These are phyloP conservation scores for Callithrix jacchus DNA, from an alignment of 2,113 vertebrate genomes.

Conservation along the genomic window DNA sequence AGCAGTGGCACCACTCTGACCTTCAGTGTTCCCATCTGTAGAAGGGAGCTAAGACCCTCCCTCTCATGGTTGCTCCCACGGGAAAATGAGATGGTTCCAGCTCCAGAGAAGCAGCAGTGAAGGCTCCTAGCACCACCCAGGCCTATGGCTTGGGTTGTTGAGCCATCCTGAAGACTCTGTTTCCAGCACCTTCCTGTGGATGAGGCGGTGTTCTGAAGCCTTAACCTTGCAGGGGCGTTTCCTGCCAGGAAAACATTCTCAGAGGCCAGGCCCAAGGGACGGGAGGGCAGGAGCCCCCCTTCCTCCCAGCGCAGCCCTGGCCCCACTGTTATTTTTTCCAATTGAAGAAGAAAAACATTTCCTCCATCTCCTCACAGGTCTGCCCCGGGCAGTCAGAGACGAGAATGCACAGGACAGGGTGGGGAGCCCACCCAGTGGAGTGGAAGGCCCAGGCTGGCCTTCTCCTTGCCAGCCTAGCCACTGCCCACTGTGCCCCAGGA, in stretches of 20 bases:
- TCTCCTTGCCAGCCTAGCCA: background rate
- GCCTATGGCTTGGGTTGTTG: background rate
- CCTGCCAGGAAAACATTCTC: background rate
- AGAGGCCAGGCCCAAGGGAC: background rate
- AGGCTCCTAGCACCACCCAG: background rate
- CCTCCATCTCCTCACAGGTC: background rate
- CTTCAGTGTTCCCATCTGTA: background rate
- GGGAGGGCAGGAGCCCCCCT: background rate
- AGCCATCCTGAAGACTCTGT: background rate
- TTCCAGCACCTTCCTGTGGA: constrained; percentile 11
- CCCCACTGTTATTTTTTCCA: constrained; percentile 74
- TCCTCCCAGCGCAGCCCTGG: background rate
- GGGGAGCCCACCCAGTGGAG: background rate
- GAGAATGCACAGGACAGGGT: background rate
- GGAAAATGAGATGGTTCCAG: background rate
- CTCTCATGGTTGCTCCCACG: background rate
- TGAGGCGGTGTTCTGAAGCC: fast-evolving
- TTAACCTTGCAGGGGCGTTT: background rate
- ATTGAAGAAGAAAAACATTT: constrained; percentile 68
- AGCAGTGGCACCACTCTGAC: background rate
- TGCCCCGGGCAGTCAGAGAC: background rate
- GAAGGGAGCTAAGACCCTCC: background rate
- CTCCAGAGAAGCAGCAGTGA: background rate
- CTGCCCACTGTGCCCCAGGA: fast-evolving
- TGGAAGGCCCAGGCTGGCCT: background rate